Evolutionary conservation across 92 coral and sea anemone genomes (phyloP).

Genomic region (Umimayanthus chanpuru): DNA sequence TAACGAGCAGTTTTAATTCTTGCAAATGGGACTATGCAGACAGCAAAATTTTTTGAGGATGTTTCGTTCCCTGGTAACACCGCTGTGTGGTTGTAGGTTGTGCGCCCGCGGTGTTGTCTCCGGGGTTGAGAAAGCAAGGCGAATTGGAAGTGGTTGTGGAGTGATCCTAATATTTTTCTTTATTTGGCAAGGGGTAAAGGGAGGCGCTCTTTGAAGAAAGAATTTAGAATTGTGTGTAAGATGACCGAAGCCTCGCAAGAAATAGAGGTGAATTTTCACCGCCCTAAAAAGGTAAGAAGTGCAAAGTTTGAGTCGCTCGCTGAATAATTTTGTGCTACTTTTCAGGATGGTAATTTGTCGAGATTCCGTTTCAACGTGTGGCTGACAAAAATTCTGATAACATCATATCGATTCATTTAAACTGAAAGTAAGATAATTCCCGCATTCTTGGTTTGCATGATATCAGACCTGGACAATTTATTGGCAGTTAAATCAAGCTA

Average conservation of each 20-base stretch:
- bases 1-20: neutral
- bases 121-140: neutral
- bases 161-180: neutral
- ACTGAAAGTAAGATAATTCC: neutral
- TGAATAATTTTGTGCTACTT: neutral
- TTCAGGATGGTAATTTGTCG: neutral
- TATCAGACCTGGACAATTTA: neutral
- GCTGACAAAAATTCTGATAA: neutral
- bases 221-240: neutral
- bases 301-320: neutral
- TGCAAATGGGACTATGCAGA: neutral
- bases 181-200: neutral
- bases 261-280: conserved; percentile 55
- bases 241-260: conserved; percentile 49
- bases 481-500: neutral
- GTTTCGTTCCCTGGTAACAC: conserved; percentile 22
- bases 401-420: neutral
- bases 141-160: neutral
- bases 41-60: neutral
- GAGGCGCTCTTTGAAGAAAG: neutral
- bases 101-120: neutral
- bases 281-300: conserved; percentile 64
- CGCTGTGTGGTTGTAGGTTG: neutral
- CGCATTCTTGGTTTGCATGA: neutral
- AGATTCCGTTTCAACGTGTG: neutral